Base-by-base conservation (phyloP, 2,888 invertebrate genomes). In the Sarcophaga rosellei region DNA sequence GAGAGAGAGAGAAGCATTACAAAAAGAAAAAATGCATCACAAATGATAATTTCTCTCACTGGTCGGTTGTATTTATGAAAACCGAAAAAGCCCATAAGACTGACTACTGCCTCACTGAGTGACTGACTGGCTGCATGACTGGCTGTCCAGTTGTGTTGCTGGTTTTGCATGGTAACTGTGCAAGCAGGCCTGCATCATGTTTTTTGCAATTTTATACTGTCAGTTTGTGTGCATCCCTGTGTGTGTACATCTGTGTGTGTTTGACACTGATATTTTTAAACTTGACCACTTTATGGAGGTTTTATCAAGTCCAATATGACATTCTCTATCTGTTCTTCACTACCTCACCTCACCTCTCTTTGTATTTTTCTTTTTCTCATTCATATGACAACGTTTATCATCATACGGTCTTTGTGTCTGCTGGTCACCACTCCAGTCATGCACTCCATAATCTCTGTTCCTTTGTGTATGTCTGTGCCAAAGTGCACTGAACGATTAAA, bases 221-320 rank as follows among this genome's bases (percentile, higher is more conserved):
- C 53, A 53, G 4, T 53, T 15, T 53, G 17, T 17, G 53, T 15
- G 53, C n/a, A n/a, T 53, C 12, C 3, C 5, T 53, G 17, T 53
- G 53, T 45, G 53, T 53, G 53, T 15, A 47, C 47, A 15, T 15
- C 12, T 47, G 15, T 53, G 17, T 53, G 53, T 45, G 74, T 63
- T 47, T 44, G 74, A 44, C 23, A 35, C 8, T 35, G 35, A 23
- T 75, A 69, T 23, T n/a, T 70, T 72, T 25, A 45, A 47, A 47
- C 76, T 77, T 82, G 82, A 82, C 65, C 79, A 78, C 53, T 78
- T 35, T 70, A 82, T 79, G 82, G n/a, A 68, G 59, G 69, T 76
- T 72, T 82, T 79, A 79, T 70, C 79, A 53, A 74, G 59, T 75
- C 82, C 72, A 72, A 77, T 15, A 82, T 73, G 79, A 76, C 47